Evolutionary conservation across 2,888 invertebrate species (phyloP), one percentile per base, ranked within the genome.

Genomic region (Leucoma salicis): DNA sequence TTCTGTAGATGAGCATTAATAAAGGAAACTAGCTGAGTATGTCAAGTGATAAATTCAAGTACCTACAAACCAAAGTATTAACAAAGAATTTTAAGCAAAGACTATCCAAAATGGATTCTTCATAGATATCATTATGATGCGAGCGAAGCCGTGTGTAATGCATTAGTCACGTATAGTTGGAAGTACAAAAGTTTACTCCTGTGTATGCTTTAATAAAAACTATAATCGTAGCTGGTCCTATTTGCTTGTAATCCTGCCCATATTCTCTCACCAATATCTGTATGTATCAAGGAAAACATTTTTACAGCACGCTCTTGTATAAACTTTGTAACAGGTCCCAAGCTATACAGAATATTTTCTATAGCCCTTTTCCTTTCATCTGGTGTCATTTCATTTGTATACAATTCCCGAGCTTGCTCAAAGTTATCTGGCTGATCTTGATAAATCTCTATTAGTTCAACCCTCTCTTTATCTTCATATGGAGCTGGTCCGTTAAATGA

Each of bases 361-460:
- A 95, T 92, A 39, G 99, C 81, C 39, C 97, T 91, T 31, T 91
- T 86, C 37, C 93, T 91, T 51, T 94, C 96, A 0, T 92, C 94
- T n/a, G 91, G 91, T 31, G 93, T 93, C 72, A 98, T 70, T 45
- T 75, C 95, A 64, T 95, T 92, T 39, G 90, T 91, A 91, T 95
- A 99, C 82, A 98, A 95, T 12, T 91, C 86, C 8, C 92, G 91
- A 0, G 94, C 93, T 85, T 99, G 99, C 2, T 93, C 91, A 76
- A 93, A 98, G 78, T 99, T 97, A 72, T 98, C 96, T 1, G 95
- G 57, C 63, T 96, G 95, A 8, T 96, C 97, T 50, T 92, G 82
- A 3, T 92, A 74, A 14, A 82, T 72, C 67, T 92, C 92, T 27
- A 91, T 81, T 3, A 92, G 80, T 6, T 90, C 72, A 6, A 91